Base-by-base conservation (phyloP, 92 coral and sea anemone species). In the Heliopora coerulea region DNA sequence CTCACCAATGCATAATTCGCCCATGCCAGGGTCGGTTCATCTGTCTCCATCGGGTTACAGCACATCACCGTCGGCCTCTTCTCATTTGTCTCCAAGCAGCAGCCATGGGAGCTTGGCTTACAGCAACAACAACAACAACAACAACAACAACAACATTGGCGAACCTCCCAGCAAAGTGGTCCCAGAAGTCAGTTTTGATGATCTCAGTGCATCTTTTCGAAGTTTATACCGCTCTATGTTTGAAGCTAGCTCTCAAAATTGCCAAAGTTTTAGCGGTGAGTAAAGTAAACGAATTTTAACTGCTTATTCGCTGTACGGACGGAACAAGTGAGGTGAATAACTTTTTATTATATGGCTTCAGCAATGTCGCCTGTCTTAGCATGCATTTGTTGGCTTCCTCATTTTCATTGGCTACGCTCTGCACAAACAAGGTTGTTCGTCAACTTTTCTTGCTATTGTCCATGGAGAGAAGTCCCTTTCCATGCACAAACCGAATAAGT, bases 141-240 rank as follows among this genome's bases (percentile, higher is more conserved):
- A 68, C 80, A 81, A 84, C 35, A 80, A 68, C 80, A 81, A 84
- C 35, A 80, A 68, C 80, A 81, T 79, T 49, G 95, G 91, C 0
- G 97, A 92, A 77, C 97, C 97, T 33, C 97, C 97, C 0, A 82
- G 82, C 27, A 92, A 92, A 83, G 90, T 92, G 31, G 88, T 92
- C 49, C 84, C 97, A 19, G 96, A 92, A 46, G 88, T 89, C 61
- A 89, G 88, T 63, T 92, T 92, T 87, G 97, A 92, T 49, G 97
- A 92, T 82, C 87, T 92, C 52, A 92, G 97, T 78, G 97, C 97
- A 25, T 92, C 97, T 21, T 92, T 92, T 68, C 88, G 90, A 84
- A 92, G 90, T 79, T 87, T 92, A 3, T 92, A 92, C 77, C 87
- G 90, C 83, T 92, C 97, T 17, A 96, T 92, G 52, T 92, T 92